These are phyloP conservation scores for Rallus limicola DNA, from an alignment of 2,113 vertebrate genomes.

Conservation along the genomic window DNA sequence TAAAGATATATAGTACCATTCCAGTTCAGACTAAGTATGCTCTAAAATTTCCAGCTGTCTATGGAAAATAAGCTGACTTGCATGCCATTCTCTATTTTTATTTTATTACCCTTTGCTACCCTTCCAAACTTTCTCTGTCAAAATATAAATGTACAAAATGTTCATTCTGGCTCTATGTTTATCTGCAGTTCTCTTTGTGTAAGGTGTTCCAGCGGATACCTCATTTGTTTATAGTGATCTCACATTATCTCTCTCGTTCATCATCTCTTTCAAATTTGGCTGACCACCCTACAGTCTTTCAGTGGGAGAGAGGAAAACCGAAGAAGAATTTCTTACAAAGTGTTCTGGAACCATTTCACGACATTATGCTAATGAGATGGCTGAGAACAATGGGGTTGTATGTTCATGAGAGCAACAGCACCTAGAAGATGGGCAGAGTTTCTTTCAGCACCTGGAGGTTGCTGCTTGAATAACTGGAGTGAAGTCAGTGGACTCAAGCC, in stretches of 20 bases:
- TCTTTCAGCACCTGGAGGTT: not conserved
- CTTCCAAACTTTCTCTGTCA: not conserved
- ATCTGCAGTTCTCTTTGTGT: not conserved
- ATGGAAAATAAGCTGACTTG: not conserved
- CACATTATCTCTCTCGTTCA: not conserved
- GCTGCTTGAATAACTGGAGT: not conserved
- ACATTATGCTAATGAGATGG: not conserved
- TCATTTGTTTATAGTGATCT: not conserved
- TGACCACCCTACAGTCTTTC: not conserved
- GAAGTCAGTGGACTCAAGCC: not conserved
- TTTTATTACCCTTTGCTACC: not conserved
- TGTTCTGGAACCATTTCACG: not conserved
- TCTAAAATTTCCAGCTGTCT: conserved; percentile 3
- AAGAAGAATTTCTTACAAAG: not conserved
- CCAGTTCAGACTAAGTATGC: not conserved
- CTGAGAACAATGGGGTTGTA: not conserved
- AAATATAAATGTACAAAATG: not conserved
- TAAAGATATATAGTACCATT: not conserved
- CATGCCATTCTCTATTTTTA: not conserved
- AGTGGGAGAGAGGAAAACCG: not conserved
- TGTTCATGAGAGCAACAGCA: not conserved
- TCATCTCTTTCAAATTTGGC: not conserved
- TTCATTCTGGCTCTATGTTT: not conserved
- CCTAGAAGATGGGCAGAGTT: not conserved
- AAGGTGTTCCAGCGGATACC: not conserved